Conservation (phyloP, 2,113 vertebrate genomes). For the Scortum barcoo region DNA sequence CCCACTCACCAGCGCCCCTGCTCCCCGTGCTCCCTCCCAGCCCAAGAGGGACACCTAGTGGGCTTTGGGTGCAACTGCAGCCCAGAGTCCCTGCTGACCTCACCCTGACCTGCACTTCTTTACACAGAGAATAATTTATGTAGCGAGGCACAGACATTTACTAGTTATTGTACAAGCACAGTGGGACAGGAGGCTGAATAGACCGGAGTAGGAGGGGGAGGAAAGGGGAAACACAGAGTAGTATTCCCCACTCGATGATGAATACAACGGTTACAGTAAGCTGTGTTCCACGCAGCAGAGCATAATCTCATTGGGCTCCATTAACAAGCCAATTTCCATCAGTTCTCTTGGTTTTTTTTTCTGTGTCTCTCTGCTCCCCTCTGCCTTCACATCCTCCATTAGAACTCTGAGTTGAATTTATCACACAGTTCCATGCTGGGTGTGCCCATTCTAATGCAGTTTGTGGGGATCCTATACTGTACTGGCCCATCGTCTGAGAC, state of each 20-base stretch:
- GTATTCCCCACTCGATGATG: slow-evolving; percentile 37
- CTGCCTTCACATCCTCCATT: slow-evolving; percentile 32
- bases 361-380: background rate
- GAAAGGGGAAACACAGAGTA: background rate
- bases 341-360: slow-evolving; percentile 20
- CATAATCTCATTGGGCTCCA: slow-evolving; percentile 31
- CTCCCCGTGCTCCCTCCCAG: background rate
- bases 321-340: slow-evolving; percentile 30
- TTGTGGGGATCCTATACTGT: slow-evolving; percentile 20
- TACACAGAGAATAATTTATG: slow-evolving; percentile 59
- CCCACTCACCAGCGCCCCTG: slow-evolving; percentile 31
- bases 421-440: background rate
- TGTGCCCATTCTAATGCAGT: slow-evolving; percentile 45
- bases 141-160: slow-evolving; percentile 21
- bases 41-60: slow-evolving; percentile 63
- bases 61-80: background rate
- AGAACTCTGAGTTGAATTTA: slow-evolving; percentile 41
- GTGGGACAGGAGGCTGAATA: slow-evolving; percentile 9
- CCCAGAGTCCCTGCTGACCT: slow-evolving; percentile 33
- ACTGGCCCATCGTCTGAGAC: slow-evolving; percentile 34
- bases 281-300: slow-evolving; percentile 4
- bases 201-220: background rate
- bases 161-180: slow-evolving; percentile 37
- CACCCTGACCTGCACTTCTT: slow-evolving; percentile 55
- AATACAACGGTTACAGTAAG: slow-evolving; percentile 1